Conservation (phyloP, 2,113 vertebrate genomes). For the Cyanoramphus novaezelandiae region DNA sequence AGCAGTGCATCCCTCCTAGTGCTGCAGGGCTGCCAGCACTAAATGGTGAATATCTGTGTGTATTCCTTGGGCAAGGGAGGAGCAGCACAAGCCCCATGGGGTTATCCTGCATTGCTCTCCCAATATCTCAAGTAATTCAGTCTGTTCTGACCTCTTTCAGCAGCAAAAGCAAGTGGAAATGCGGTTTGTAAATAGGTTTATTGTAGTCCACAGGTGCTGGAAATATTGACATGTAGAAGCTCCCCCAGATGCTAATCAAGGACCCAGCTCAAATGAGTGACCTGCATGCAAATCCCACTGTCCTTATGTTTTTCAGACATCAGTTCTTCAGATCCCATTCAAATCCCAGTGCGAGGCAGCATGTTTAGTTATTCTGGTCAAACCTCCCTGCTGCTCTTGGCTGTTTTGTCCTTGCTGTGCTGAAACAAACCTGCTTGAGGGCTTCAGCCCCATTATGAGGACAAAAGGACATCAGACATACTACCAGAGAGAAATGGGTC, state of each 20-base stretch:
- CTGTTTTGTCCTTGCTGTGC: constrained; percentile 43
- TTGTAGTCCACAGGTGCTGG: not conserved
- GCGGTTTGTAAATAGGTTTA: not conserved
- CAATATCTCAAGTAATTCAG: not conserved
- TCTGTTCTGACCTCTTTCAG: not conserved
- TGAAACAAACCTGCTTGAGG: constrained; percentile 40
- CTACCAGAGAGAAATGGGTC: not conserved
- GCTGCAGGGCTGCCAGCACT: not conserved
- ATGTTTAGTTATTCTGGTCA: constrained; percentile 47
- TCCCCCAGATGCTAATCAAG: not conserved
- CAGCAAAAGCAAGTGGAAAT: not conserved
- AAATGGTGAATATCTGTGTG: not conserved
- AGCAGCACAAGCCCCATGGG: rapidly evolving
- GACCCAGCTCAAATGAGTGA: not conserved
- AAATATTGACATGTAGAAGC: not conserved
- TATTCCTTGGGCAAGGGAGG: not conserved
- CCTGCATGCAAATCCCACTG: constrained; percentile 7
- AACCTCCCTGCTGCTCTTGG: not conserved
- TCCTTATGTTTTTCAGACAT: not conserved
- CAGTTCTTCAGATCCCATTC: not conserved
- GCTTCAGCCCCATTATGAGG: not conserved
- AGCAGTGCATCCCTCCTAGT: not conserved
- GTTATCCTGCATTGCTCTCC: not conserved
- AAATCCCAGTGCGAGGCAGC: not conserved
- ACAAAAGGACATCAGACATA: constrained; percentile 32